Base-by-base conservation (phyloP, 2,797 vertebrate species). In the Capromys pilorides region DNA sequence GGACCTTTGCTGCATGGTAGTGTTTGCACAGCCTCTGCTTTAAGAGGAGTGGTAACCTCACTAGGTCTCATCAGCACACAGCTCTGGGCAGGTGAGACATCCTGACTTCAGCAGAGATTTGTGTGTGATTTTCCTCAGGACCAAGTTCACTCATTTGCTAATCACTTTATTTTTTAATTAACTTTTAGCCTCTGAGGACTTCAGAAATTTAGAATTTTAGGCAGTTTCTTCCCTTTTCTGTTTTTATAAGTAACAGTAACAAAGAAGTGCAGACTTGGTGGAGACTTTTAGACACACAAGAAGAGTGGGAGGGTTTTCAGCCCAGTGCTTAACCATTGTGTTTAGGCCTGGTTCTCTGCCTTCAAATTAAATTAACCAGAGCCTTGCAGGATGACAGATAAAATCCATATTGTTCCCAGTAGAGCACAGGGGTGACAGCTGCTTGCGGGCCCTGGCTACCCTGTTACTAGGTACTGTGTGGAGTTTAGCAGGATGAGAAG, bases 121-220 rank as follows among this genome's bases (percentile, higher is more conserved):
- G 39, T 66, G 28, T 66, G 3, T 36, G 33, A 4, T 85, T 64
- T 88, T 82, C 57, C 22, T 89, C 51, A 81, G 66, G n/a, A 33
- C n/a, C 39, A 45, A 88, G 7, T 73, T 94, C 2, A 59, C 93
- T 75, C 22, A 28, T 49, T 75, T 86, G 18, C 19, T 91, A 2
- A 24, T 64, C 71, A 28, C 62, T 79, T 78, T 28, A 62, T 73
- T 61, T 88, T n/a, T 69, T 36, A 69, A 69, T n/a, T 67, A n/a
- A 62, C 26, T 64, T 62, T 86, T 64, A 73, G 5, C 61, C 66
- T 93, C 39, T 78, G 31, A 54, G 61, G 66, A 51, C 57, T 33
- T 88, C 62, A 82, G 77, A 62, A 73, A 49, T 83, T 88, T 59
- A 71, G 22, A 69, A 87, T 94, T 95, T 67, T 21, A 33, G 39